phyloP scores from a whole-genome alignment of 2,797 vertebrate genomes.

The Megaceryle alcyon region DNA sequence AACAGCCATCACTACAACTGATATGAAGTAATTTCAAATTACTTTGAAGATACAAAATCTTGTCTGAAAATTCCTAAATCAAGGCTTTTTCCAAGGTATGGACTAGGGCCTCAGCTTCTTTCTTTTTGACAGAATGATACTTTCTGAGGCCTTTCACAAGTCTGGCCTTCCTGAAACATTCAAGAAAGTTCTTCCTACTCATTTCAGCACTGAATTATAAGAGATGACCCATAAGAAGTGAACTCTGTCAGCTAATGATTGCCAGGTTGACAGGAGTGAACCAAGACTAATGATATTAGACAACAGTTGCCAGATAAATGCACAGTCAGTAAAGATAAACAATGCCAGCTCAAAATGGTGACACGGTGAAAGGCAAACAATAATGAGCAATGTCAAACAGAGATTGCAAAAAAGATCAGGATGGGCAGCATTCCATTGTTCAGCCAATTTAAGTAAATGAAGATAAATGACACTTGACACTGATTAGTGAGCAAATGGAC shows the following conservation, averaged over 20 bases:
- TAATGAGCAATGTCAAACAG: background rate
- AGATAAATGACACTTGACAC: background rate
- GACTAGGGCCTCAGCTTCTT: background rate
- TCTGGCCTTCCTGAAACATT: background rate
- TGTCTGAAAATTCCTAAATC: background rate
- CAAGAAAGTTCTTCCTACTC: background rate
- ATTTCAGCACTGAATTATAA: background rate
- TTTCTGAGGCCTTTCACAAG: accelerated
- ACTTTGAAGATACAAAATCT: background rate
- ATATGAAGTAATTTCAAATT: background rate
- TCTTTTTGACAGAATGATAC: background rate
- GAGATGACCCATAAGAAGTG: background rate
- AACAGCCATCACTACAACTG: background rate
- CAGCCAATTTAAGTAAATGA: background rate
- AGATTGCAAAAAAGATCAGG: conserved; percentile 13
- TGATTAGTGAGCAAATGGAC: background rate
- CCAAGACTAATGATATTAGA: background rate
- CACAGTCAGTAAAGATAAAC: background rate
- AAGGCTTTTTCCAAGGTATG: background rate
- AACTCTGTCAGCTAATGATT: background rate
- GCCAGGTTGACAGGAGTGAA: background rate
- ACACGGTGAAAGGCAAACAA: background rate
- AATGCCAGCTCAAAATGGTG: background rate
- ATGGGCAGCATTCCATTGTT: background rate
- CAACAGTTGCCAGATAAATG: conserved; percentile 4